Percentiles rank a stretch among this genome's conserved stretches.
phyloP scores from a whole-genome alignment of 2,797 vertebrate genomes.

The Coilia nasus region DNA sequence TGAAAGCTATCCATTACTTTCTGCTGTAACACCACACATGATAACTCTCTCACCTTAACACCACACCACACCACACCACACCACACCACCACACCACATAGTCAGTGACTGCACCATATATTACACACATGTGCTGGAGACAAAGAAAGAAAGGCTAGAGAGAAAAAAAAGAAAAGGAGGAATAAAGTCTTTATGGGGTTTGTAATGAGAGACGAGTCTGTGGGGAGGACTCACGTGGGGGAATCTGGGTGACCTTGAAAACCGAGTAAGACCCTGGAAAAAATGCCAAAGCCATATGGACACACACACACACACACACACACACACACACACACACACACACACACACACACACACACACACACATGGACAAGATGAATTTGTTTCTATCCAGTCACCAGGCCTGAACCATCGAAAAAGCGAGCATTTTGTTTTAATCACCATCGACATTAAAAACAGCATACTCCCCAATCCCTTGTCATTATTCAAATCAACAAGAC shows the following conservation, averaged over 20 bases:
- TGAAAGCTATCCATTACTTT: neutral
- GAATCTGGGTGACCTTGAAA: constrained; percentile 83
- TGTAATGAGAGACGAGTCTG: neutral
- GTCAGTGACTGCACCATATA: neutral
- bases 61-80: too few species aligned
- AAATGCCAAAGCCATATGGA: constrained; percentile 42
- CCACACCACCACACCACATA: too few species aligned
- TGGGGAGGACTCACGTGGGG: constrained; percentile 76
- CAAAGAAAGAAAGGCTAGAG: too few species aligned
- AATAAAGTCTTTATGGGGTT: neutral
- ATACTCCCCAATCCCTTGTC: constrained; percentile 15
- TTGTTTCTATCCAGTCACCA: neutral
- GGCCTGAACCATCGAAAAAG: neutral
- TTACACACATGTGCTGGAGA: neutral
- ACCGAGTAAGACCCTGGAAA: constrained; percentile 81
- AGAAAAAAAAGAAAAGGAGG: neutral
- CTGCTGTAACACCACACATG: neutral
- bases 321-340: constrained; percentile 14
- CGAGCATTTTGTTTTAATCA: neutral
- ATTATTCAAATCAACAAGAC: constrained; percentile 35
- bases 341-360: neutral
- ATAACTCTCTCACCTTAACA: too few species aligned
- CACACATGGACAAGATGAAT: neutral
- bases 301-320: constrained; percentile 1
- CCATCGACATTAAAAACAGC: too few species aligned